A percentile compares a stretch with the other conserved stretches of the same genome.
Conservation (phyloP, 2,797 vertebrate species). For the Cercopithecus diana region DNA sequence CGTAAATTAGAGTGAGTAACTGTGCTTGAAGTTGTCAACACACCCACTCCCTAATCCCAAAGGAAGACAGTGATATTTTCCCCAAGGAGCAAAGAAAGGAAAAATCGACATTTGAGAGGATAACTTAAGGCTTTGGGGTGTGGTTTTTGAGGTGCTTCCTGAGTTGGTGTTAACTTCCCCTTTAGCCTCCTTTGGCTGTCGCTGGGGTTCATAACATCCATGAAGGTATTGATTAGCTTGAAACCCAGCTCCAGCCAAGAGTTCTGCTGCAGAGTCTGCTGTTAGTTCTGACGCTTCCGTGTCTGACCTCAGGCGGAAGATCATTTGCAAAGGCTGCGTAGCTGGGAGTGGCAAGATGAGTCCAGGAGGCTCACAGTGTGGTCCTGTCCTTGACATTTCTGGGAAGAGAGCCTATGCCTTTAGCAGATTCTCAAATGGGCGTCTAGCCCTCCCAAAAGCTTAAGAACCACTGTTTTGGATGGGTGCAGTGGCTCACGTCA, state of each 20-base stretch:
- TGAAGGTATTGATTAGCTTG: background rate
- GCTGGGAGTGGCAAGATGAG: accelerated
- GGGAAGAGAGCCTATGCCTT: background rate
- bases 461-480: background rate
- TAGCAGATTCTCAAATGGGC: background rate
- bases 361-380: background rate
- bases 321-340: background rate
- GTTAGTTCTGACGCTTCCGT: too few relatives aligned
- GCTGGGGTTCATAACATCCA: accelerated
- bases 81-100: conserved; percentile 33
- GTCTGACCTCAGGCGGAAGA: background rate
- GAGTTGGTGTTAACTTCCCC: background rate
- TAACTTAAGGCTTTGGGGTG: background rate
- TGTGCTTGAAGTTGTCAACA: background rate
- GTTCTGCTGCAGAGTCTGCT: background rate
- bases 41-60: background rate
- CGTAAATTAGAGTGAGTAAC: conserved; percentile 52
- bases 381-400: accelerated
- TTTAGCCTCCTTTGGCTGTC: background rate
- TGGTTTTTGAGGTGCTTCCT: background rate
- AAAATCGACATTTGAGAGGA: background rate
- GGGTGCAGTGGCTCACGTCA: too few relatives aligned
- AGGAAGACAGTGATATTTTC: conserved; percentile 47
- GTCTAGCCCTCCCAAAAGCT: background rate
- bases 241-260: background rate